Conservation (phyloP, 1,140 invertebrate species). For the Drosophila melanogaster region DNA sequence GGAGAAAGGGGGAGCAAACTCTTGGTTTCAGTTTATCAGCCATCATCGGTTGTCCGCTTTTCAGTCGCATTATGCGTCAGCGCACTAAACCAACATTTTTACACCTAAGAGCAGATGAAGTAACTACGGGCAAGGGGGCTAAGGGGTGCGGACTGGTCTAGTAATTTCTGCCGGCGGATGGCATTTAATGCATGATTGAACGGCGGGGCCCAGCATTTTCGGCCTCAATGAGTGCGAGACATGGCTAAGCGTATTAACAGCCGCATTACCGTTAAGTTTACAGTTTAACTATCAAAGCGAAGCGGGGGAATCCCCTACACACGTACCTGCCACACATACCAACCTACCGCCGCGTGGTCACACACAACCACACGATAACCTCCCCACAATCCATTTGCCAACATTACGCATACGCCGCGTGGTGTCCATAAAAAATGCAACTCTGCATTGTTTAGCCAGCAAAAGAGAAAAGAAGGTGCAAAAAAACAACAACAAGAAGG, state of each 20-base stretch:
- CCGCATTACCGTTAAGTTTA: constrained; percentile 65
- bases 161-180: constrained; percentile 21
- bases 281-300: constrained; percentile 54
- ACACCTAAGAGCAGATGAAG: constrained; percentile 66
- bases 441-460: constrained; percentile 53
- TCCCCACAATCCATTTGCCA: constrained; percentile 57
- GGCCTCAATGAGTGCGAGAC: constrained; percentile 61
- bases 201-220: constrained; percentile 50
- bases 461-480: constrained; percentile 20
- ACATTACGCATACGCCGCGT: constrained; percentile 64
- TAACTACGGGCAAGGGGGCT: constrained; percentile 3
- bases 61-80: constrained; percentile 67
- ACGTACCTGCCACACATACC: too few species aligned
- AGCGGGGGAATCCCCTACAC: constrained; percentile 3
- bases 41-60: constrained; percentile 58
- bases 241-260: constrained; percentile 63
- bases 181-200: constrained; percentile 72
- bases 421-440: constrained; percentile 63
- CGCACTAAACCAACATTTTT: constrained; percentile 81
- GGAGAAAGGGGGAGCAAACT: constrained; percentile 2
- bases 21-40: constrained; percentile 55
- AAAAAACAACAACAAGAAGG: constrained; percentile 12
- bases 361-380: constrained; percentile 11
- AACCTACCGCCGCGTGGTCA: too few species aligned
- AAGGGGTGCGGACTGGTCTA: constrained; percentile 3